phyloP scores from a whole-genome alignment of 2,888 invertebrate genomes.

The Fragum sueziense region DNA sequence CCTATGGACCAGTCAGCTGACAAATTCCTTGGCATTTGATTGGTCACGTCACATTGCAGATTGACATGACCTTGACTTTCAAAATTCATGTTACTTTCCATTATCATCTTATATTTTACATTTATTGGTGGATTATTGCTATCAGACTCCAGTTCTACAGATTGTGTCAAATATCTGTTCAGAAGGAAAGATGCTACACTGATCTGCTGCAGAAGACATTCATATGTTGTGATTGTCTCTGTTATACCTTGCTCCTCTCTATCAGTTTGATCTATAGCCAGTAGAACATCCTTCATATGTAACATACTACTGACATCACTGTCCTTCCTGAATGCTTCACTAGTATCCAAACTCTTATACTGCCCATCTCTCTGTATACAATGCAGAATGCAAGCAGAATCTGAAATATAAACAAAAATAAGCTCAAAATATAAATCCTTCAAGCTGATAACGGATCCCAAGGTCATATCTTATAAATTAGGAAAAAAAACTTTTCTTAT shows the following conservation, averaged over 20 bases:
- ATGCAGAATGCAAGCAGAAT: slow-evolving; percentile 30
- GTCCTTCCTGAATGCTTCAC: background rate
- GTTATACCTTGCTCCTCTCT: slow-evolving; percentile 28
- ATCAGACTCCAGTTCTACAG: background rate
- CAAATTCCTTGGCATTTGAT: slow-evolving; percentile 42
- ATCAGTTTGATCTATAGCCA: slow-evolving; percentile 40
- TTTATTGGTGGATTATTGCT: background rate
- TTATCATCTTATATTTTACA: background rate
- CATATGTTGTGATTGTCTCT: background rate
- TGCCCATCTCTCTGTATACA: slow-evolving; percentile 28
- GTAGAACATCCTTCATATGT: slow-evolving; percentile 49
- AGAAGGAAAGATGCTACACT: slow-evolving; percentile 39
- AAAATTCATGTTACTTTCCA: background rate
- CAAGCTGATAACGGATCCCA: no score
- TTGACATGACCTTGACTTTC: slow-evolving; percentile 13
- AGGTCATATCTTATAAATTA: no score
- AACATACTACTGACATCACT: background rate
- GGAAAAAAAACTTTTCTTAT: no score
- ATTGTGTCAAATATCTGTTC: background rate
- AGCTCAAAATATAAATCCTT: no score
- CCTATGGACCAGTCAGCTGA: slow-evolving; percentile 57
- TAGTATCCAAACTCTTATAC: background rate
- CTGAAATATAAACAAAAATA: slow-evolving; percentile 30
- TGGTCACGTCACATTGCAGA: slow-evolving; percentile 53
- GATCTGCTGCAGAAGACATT: slow-evolving; percentile 31